Evolutionary conservation across 1,140 invertebrate species (phyloP), one percentile per base, ranked within the genome.

Genomic region (Diprion similis): DNA sequence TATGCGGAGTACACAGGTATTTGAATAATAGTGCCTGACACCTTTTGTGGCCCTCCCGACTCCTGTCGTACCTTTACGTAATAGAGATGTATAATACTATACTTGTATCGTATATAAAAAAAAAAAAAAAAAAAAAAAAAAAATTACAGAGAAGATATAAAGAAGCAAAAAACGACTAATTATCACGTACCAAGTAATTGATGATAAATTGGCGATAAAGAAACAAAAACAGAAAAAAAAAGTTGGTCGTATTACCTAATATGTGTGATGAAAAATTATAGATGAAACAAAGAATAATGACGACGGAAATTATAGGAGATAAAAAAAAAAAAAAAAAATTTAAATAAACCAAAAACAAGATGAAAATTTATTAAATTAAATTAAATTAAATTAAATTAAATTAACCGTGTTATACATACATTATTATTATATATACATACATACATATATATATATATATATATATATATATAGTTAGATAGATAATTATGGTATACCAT

Each of bases 11-110:
- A 86, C 83, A 84, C 86, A 82, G 83, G 83, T 87, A 86, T 86
- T 84, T 83, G 79, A 86, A 83, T 85, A 85, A 87, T 87, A 87
- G 87, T 88, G 87, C 87, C 87, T 88, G 86, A 84, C 84, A 88
- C 87, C 85, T 82, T 84, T 87, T 85, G 86, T 87, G 86, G 87
- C 85, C 85, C 86, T 85, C 81, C 79, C 84, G 85, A 85, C 86
- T 85, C 81, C 79, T 84, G 78, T 85, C 80, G 78, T 84, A 77
- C 76, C 76, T 74, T 74, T 48, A 65, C 71, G 59, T 71, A 68
- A 66, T 10, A 77, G 70, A 51, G 64, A 37, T 37, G 6, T 37
- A 15, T 59, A 15, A 59, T 15, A 59, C 51, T 37, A 37, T 37
- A 37, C n/a, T 37, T 37, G 24, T 37, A 37, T 37, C 24, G 24